Evolutionary conservation across 2,888 invertebrate species (phyloP), one percentile per base, ranked within the genome.

Genomic region (Anoncus sp.): DNA sequence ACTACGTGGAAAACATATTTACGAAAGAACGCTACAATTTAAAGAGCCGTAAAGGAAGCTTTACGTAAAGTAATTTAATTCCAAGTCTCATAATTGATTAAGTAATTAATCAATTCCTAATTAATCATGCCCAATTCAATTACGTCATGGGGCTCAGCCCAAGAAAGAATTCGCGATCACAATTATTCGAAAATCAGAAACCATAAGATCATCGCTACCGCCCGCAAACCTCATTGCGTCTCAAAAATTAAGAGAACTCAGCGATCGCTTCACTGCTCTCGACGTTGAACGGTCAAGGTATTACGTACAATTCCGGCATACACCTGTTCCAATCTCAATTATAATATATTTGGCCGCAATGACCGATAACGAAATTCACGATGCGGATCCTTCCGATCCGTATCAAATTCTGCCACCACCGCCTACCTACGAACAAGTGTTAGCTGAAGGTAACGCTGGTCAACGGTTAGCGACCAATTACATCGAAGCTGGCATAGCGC

Each of bases 311-410:
- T 55, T 43, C n/a, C 1, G 45, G 6, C 18, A 67, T 1, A 67
- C 22, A 14, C 20, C 53, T 9, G 67, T 67, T 1, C 67, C 67
- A 3, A 12, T 67, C 1, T 67, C 55, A 7, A 31, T 67, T 4
- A 55, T 67, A 18, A 55, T 67, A 67, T 67, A 67, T 67, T n/a
- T 67, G n/a, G 67, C 67, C 45, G n/a, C n/a, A n/a, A n/a, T n/a
- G n/a, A n/a, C n/a, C n/a, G n/a, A n/a, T n/a, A n/a, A n/a, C n/a
- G n/a, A 67, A 45, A 67, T 67, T 3, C 24, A 27, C 27, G 31
- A 55, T 45, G 31, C 55, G 31, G 67, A 67, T 45, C 45, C 55
- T 14, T 7, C 12, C 12, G 45, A 55, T 6, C 55, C 55, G 45
- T 18, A 45, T n/a, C n/a, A n/a, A n/a, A n/a, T n/a, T n/a, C n/a